Base-by-base conservation (phyloP, 2,113 vertebrate species). In the Tichodroma muraria region DNA sequence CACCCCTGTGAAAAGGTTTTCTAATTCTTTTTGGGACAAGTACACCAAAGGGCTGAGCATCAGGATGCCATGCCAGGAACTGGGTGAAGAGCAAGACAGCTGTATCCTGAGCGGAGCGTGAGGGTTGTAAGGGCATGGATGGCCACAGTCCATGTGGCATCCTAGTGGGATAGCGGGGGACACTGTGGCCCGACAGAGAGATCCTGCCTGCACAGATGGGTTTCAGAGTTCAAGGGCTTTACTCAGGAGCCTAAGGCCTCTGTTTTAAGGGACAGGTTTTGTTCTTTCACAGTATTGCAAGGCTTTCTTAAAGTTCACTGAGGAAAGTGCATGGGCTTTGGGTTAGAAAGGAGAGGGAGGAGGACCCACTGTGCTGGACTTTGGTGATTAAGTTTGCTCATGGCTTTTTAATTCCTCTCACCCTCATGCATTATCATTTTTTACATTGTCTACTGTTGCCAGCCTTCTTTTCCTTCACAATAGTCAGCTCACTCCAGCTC, bases 61-160 rank as follows among this genome's bases (percentile, higher is more conserved):
- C 2, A 2, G 4, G 10, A 28, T 38, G 27, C 53, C 24, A 8
- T 42, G 10, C 13, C 52, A 75, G 38, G 37, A 11, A 2, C 4
- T 47, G 30, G 5, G 1, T 64, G 73, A 78, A 83, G 45, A 54
- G 30, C n/a, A 71, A 35, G 35, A 13, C 31, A 68, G 18, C 28
- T 60, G 65, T 15, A 15, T 16, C 17, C 28, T 4, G 7, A 30
- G 30, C 16, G 45, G 31, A 57, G 20, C 0, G 0, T 20, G 23
- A 56, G 35, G 49, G 10, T 17, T 49, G 15, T 14, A 37, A 69
- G 37, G 25, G 10, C 15, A 13, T 3, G 8, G 44, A 38, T 28
- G 17, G 60, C n/a, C 15, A 27, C 10, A 70, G 70, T 16, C 19
- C 14, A 3, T 31, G 30, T 20, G 33, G 45, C 28, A 19, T 10